Evolutionary conservation across 1,140 invertebrate species (phyloP), one percentile per base, ranked within the genome.

Genomic region (Steinernema feltiae): DNA sequence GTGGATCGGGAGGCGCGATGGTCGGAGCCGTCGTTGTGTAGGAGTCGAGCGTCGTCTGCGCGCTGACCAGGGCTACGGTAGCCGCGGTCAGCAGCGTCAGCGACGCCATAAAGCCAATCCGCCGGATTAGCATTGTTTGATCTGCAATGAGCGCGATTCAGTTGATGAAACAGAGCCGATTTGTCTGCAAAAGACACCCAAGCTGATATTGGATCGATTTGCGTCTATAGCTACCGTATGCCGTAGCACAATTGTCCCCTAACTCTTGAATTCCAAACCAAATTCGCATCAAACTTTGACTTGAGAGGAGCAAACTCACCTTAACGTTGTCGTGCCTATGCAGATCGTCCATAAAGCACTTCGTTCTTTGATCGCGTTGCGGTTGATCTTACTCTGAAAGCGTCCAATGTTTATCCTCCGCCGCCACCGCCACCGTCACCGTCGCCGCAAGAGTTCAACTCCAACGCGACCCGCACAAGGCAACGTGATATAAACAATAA

Each of bases 1-100:
- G 30, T 30, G 69, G 32, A 74, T 72, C 75, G 71, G 70, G 74
- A 70, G 69, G 73, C 35, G 69, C 74, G 53, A 70, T 17, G 21
- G 21, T 73, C 30, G 24, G 30, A 29, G 30, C 29, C 1, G 46
- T 48, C 12, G 1, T 21, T 18, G 30, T 48, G 29, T 0, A 15
- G 1, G 48, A 46, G 29, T 48, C 30, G 46, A 2, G 7, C n/a
- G 17, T 7, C 32, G 30, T 0, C 30, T 30, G 1, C 29, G 30
- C 73, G 0, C 29, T 31, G 32, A 69, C 70, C 32, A 69, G 74
- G 69, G 48, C 46, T 75, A n/a, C 30, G 15, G 53, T 17, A 63
- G 53, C 53, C 24, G 24, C 24, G 15, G 53, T 21, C 24, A 63
- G 24, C 53, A 63, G 53, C 53, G 53, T 63, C 53, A 63, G 24